Percentiles rank a stretch among this genome's conserved stretches.
Evolutionary conservation across 2,888 invertebrate genomes (phyloP).

Genomic region (Eupeodes latifasciatus): DNA sequence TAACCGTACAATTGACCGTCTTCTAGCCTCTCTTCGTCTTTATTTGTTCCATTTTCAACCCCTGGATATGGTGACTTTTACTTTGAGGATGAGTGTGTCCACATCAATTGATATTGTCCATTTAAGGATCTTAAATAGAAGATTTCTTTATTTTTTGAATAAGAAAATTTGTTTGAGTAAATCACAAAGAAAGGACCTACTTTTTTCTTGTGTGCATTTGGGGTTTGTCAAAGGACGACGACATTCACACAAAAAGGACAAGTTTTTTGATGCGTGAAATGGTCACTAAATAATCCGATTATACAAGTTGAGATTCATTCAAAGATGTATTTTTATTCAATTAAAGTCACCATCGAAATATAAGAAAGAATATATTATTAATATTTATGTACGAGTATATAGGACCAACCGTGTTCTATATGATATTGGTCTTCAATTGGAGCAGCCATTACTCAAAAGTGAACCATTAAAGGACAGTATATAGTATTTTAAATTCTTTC

Average conservation of each 20-base stretch:
- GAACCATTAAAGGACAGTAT: no score
- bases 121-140: conserved; percentile 34
- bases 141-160: conserved; percentile 25
- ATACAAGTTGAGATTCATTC: conserved; percentile 78
- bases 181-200: conserved; percentile 48
- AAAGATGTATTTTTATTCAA: conserved; percentile 57
- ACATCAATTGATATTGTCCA: conserved; percentile 53
- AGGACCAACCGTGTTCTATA: no score
- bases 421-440: no score
- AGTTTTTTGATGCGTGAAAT: conserved; percentile 81
- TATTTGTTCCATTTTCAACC: conserved; percentile 36
- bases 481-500: no score
- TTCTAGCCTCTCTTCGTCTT: not conserved
- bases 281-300: conserved; percentile 83
- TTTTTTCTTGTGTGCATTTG: conserved; percentile 53
- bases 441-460: no score
- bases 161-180: conserved; percentile 18
- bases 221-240: conserved; percentile 41
- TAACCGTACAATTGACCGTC: not conserved
- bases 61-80: conserved; percentile 39
- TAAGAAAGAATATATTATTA: not conserved
- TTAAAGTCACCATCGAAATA: conserved; percentile 59
- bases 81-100: conserved; percentile 38
- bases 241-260: conserved; percentile 54
- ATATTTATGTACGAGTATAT: no score